Percentiles rank a stretch among this genome's conserved stretches.
phyloP scores from a whole-genome alignment of 1,140 invertebrate genomes.

The Physella acuta region DNA sequence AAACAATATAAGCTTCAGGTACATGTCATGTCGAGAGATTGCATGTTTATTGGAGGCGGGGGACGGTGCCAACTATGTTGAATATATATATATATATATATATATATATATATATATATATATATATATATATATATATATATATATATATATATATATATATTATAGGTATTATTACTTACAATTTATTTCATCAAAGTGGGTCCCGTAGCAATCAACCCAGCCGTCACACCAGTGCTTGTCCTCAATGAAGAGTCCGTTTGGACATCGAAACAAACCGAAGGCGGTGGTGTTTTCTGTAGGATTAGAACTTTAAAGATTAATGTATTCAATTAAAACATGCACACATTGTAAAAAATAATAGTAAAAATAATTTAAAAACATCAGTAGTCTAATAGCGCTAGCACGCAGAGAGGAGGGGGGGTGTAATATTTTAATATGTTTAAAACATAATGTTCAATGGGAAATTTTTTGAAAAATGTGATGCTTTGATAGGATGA shows the following conservation, averaged over 20 bases:
- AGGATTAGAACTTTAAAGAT: too few relatives aligned
- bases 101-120: not conserved
- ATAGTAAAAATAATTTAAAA: not conserved
- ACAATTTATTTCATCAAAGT: conserved; percentile 63
- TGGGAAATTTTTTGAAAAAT: too few relatives aligned
- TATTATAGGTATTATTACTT: conserved; percentile 18
- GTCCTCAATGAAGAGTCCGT: conserved; percentile 52
- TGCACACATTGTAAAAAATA: not conserved
- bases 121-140: not conserved
- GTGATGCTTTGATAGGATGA: too few relatives aligned
- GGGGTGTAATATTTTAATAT: too few relatives aligned
- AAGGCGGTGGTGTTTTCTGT: too few relatives aligned
- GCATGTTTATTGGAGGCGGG: not conserved
- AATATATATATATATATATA: not conserved
- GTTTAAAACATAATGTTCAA: too few relatives aligned
- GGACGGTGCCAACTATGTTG: not conserved
- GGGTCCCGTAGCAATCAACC: conserved; percentile 61
- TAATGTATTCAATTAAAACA: not conserved
- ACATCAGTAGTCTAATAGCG: not conserved
- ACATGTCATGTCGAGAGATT: not conserved
- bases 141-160: not conserved
- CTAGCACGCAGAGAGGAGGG: not conserved
- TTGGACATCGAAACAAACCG: conserved; percentile 56
- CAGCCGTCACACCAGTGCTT: conserved; percentile 62
- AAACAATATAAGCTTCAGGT: not conserved